Base-by-base conservation (phyloP, 2,113 vertebrate genomes). In the Ptilonorhynchus violaceus region DNA sequence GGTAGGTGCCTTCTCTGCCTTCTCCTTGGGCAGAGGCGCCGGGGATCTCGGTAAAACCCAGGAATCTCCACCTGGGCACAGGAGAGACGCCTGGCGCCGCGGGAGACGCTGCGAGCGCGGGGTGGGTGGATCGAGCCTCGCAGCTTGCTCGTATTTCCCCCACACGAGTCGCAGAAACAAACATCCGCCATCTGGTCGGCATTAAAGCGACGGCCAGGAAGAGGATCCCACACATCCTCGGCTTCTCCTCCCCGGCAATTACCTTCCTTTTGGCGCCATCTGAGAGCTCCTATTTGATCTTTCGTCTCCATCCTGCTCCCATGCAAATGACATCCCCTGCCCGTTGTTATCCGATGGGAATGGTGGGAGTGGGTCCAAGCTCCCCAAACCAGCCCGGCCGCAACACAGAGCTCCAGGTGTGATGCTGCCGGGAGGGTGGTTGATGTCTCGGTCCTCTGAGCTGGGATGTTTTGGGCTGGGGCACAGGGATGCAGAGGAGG, bases 111-210 rank as follows among this genome's bases (percentile, higher is more conserved):
- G 89, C 5, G 9, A 42, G 87, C 20, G 1, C 35, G 27, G 66
- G 78, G 67, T 75, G 93, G 79, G 82, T 47, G 92, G 85, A 77
- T 89, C 23, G 5, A 93, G 81, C 79, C 94, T 91, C 33, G 13
- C 94, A 93, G 95, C 92, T 96, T 75, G 13, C 28, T 80, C 18
- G 0, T 84, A 13, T 95, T 94, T 93, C 94, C 88, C 85, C 25
- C 82, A 73, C 79, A 88, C 17, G 11, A 84, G 76, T 59, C 86
- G 47, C 91, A 59, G 96, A 75, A 93, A 88, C 96, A 88, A 95
- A 93, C 92, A 93, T 83, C 93, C 72, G 30, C 95, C 96, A 93
- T 84, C 95, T 95, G 96, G 55, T 64, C 83, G 15, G 91, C 88
- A 81, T 95, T 73, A 66, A 46, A 66, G 79, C 11, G 1, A 60